phyloP scores from a whole-genome alignment of 2,797 vertebrate species.

The Gambusia yucatana region DNA sequence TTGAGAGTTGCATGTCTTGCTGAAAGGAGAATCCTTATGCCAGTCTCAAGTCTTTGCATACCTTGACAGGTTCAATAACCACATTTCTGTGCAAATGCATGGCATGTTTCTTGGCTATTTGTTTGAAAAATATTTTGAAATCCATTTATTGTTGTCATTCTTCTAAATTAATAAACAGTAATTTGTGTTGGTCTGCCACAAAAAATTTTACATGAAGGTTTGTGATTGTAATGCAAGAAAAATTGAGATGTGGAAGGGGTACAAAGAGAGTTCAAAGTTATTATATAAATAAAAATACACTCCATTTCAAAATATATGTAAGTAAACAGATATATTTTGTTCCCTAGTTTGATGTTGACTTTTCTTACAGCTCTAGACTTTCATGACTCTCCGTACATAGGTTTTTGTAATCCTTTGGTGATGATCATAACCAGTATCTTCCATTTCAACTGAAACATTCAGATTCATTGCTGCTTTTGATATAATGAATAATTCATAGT shows the following conservation, averaged over 20 bases:
- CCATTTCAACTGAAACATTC: background rate
- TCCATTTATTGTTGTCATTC: background rate
- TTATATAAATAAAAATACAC: background rate
- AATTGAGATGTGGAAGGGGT: background rate
- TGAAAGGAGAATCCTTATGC: background rate
- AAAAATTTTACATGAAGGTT: background rate
- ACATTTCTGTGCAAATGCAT: background rate
- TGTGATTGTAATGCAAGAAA: background rate
- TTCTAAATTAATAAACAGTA: background rate
- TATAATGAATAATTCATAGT: background rate
- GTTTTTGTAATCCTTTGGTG: background rate
- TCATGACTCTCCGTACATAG: background rate
- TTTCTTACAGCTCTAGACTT: background rate
- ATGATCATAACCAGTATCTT: background rate
- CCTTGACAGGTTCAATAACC: background rate
- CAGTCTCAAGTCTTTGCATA: background rate
- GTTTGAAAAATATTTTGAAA: background rate
- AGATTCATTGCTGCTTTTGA: background rate
- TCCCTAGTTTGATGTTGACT: background rate
- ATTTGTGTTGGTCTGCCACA: background rate
- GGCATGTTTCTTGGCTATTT: background rate
- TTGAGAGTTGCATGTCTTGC: background rate
- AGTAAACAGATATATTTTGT: background rate
- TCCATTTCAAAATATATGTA: background rate
- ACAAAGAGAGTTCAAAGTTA: background rate